Conservation (phyloP, 2,113 vertebrate species). For the Hystrix brachyura region DNA sequence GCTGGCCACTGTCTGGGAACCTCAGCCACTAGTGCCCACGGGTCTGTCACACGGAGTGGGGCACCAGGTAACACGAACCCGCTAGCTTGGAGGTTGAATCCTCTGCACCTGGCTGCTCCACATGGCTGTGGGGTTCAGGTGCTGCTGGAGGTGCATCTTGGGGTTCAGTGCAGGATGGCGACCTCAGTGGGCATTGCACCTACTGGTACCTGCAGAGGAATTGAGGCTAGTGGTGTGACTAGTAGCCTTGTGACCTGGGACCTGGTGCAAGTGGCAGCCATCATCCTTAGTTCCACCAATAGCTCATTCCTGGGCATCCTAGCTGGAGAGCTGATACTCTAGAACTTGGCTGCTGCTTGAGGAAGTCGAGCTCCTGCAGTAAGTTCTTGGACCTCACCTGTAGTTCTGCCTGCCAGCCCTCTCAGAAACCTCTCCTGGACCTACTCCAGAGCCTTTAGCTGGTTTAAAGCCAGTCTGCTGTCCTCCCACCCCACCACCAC, state of each 20-base stretch:
- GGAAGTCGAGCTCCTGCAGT: constrained; percentile 89
- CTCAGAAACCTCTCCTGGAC: constrained; percentile 86
- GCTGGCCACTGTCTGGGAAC: not conserved
- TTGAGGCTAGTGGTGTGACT: not conserved
- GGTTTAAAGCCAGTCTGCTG: constrained; percentile 70
- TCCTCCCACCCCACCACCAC: constrained; percentile 40
- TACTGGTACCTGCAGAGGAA: constrained; percentile 91
- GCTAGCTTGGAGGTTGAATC: constrained; percentile 94
- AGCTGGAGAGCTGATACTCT: constrained; percentile 89
- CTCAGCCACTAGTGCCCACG: not conserved
- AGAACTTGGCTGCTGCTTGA: constrained; percentile 90
- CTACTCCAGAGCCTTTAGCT: constrained; percentile 76
- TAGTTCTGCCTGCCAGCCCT: constrained; percentile 86
- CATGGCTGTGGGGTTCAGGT: constrained; percentile 89
- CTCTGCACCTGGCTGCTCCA: constrained; percentile 94
- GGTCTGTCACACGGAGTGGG: not conserved
- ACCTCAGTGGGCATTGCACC: constrained; percentile 94
- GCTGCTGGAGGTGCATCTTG: constrained; percentile 89
- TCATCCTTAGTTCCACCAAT: constrained; percentile 89
- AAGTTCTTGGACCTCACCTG: constrained; percentile 90
- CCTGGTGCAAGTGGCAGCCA: constrained; percentile 87
- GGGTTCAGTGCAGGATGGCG: constrained; percentile 89
- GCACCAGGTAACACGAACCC: constrained; percentile 89
- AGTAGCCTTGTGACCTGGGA: constrained; percentile 75
- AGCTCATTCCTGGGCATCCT: constrained; percentile 90